Evolutionary conservation across 2,797 vertebrate species (phyloP).

Genomic region (Darevskia nairensis): DNA sequence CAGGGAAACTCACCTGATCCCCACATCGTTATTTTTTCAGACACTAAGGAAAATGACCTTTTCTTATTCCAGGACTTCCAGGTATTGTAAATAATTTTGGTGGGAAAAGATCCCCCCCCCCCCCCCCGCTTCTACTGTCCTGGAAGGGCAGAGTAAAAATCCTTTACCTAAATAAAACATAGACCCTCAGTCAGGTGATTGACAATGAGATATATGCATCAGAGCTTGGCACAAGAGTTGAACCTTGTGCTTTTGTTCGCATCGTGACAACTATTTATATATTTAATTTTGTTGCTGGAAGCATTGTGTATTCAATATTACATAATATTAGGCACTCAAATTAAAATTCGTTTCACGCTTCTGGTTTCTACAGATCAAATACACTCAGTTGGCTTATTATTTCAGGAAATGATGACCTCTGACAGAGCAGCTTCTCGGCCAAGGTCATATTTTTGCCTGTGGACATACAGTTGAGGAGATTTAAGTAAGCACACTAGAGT

Average conservation of each 20-base stretch:
- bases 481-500: slow-evolving; percentile 33
- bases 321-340: slow-evolving; percentile 24
- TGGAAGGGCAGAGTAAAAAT: neutral
- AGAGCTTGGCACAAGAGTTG: neutral
- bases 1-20: neutral
- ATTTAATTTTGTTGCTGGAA: slow-evolving; percentile 20
- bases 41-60: neutral
- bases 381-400: slow-evolving; percentile 22
- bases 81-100: neutral
- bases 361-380: slow-evolving; percentile 25
- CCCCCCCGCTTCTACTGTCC: neutral
- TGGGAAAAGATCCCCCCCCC: neutral
- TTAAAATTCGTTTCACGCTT: slow-evolving; percentile 28
- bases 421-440: neutral
- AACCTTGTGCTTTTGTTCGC: neutral
- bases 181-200: neutral
- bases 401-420: slow-evolving; percentile 9
- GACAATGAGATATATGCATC: neutral
- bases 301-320: neutral
- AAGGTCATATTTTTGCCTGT: slow-evolving; percentile 14
- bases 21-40: neutral
- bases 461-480: slow-evolving; percentile 28
- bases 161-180: neutral
- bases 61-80: neutral
- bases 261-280: neutral